Evolutionary conservation across 2,888 invertebrate species (phyloP).

Genomic region (Aphrophora alni): DNA sequence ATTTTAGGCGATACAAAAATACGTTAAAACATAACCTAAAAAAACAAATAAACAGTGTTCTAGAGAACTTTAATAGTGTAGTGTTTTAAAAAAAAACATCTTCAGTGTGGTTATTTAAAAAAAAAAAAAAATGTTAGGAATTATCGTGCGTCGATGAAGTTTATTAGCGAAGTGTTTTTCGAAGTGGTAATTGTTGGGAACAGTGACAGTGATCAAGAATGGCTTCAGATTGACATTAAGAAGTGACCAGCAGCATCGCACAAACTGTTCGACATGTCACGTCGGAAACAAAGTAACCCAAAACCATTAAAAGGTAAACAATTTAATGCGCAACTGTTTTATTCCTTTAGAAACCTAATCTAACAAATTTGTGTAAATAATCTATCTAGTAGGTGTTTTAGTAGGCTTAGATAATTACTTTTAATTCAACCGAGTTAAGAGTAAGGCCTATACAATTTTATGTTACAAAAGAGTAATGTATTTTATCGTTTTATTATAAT

Average conservation of each 20-base stretch:
- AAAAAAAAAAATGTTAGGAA: neutral
- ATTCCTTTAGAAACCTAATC: too few relatives aligned
- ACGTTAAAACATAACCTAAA: constrained; percentile 33
- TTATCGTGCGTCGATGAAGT: neutral
- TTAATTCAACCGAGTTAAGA: too few relatives aligned
- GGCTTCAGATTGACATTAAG: neutral
- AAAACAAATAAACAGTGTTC: too few relatives aligned
- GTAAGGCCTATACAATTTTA: too few relatives aligned
- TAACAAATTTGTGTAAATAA: too few relatives aligned
- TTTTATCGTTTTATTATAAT: too few relatives aligned
- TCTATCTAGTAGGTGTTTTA: too few relatives aligned
- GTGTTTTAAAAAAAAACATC: constrained; percentile 6
- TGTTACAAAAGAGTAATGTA: too few relatives aligned
- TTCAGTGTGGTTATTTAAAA: neutral
- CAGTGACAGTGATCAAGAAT: neutral
- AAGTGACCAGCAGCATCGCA: neutral
- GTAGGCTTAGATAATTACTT: too few relatives aligned
- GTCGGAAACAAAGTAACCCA: constrained; percentile 95
- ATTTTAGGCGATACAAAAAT: constrained; percentile 18
- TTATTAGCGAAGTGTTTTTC: neutral
- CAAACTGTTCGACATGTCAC: constrained; percentile 72
- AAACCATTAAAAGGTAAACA: constrained; percentile 88
- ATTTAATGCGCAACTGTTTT: too few relatives aligned
- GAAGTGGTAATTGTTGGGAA: neutral
- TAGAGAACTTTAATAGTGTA: neutral